Evolutionary conservation across 2,113 vertebrate genomes (phyloP).

Genomic region (Cervus canadensis): DNA sequence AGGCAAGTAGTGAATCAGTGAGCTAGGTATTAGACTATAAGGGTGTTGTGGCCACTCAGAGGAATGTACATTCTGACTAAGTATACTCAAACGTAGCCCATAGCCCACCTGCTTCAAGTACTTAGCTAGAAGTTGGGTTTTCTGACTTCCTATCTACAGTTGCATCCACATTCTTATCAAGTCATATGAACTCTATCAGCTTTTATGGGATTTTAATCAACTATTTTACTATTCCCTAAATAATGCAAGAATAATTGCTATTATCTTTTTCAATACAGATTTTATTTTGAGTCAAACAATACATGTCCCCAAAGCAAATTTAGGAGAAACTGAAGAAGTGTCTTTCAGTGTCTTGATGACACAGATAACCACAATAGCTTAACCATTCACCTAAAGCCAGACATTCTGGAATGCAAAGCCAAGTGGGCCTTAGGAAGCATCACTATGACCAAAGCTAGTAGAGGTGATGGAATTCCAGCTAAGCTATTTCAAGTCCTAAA

Average conservation of each 20-base stretch:
- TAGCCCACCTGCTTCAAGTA: background rate
- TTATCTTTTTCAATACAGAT: conserved; percentile 6
- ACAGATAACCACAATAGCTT: background rate
- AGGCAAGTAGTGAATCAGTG: background rate
- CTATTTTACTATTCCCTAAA: background rate
- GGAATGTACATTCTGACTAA: background rate
- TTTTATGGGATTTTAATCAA: background rate
- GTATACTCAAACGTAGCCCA: background rate
- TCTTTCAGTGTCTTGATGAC: background rate
- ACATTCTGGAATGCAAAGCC: background rate
- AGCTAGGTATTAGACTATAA: background rate
- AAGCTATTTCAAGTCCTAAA: background rate
- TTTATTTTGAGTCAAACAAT: background rate
- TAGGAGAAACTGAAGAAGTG: background rate
- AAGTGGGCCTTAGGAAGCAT: background rate
- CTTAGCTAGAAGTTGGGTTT: background rate
- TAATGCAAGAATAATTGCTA: background rate
- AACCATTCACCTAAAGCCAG: background rate
- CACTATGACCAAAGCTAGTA: background rate
- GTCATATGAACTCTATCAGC: background rate
- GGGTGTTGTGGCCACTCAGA: no score
- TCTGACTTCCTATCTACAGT: background rate
- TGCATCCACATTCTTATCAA: background rate
- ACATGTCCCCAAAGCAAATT: background rate
- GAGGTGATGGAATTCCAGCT: background rate